Evolutionary conservation across 2,888 invertebrate species (phyloP).

Genomic region (Polyploca ridens): DNA sequence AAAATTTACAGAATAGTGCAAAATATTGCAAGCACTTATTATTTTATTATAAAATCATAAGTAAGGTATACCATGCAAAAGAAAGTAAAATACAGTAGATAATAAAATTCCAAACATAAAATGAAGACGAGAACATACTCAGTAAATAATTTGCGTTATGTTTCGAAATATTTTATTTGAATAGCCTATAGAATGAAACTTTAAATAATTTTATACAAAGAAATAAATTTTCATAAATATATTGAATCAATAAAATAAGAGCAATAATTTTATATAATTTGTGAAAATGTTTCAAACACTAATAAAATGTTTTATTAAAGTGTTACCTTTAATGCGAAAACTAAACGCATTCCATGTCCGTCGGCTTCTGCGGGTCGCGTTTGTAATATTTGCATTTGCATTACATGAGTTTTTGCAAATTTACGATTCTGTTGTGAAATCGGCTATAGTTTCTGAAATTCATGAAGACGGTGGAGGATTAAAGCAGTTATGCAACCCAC

Average conservation of each 20-base stretch:
- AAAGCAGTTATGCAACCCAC: slow-evolving; percentile 67
- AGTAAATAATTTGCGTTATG: background rate
- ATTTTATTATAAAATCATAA: too few species aligned
- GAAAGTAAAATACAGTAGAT: too few species aligned
- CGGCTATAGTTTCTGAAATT: slow-evolving; percentile 48
- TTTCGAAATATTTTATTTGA: background rate
- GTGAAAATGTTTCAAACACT: background rate
- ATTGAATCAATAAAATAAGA: background rate
- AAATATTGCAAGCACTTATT: too few species aligned
- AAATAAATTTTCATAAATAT: background rate
- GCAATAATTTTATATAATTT: too few species aligned
- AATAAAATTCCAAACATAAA: background rate
- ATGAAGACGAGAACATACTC: background rate
- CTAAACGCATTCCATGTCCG: slow-evolving; percentile 63
- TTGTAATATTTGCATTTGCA: slow-evolving; percentile 62
- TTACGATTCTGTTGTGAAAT: slow-evolving; percentile 46
- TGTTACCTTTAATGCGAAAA: slow-evolving; percentile 22
- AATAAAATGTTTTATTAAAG: background rate
- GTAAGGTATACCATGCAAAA: too few species aligned
- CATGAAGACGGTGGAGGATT: slow-evolving; percentile 62
- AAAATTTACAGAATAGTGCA: too few species aligned
- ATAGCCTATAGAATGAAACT: background rate
- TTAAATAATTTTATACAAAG: background rate
- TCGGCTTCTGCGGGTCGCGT: slow-evolving; percentile 68
- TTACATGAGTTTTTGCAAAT: slow-evolving; percentile 46